Percentiles rank a stretch among this genome's conserved stretches.
Evolutionary conservation across 2,888 invertebrate species (phyloP).

Genomic region (Diogma glabrata): DNA sequence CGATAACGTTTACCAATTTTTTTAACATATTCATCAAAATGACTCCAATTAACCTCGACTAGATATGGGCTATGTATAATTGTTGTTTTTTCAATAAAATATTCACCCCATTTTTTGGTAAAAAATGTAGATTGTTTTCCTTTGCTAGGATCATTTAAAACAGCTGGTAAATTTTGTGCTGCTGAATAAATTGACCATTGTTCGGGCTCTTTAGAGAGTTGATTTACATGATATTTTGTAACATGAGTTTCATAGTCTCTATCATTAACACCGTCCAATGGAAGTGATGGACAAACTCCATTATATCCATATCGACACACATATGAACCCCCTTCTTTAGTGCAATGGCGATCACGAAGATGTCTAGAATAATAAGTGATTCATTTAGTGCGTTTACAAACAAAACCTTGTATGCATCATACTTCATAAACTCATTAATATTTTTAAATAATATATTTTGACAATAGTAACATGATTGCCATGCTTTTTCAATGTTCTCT

Average conservation of each 20-base stretch:
- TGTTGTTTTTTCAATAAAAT: slow-evolving; percentile 73
- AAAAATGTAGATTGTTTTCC: slow-evolving; percentile 89
- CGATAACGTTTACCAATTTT: slow-evolving; percentile 58
- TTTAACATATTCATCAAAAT: slow-evolving; percentile 79
- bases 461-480: slow-evolving; percentile 53
- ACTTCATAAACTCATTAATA: slow-evolving; percentile 50
- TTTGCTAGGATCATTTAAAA: slow-evolving; percentile 86
- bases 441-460: slow-evolving; percentile 45
- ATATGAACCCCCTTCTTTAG: slow-evolving; percentile 73
- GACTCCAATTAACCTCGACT: slow-evolving; percentile 68
- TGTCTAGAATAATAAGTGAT: slow-evolving; percentile 58
- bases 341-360: slow-evolving; percentile 66
- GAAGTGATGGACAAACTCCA: slow-evolving; percentile 72
- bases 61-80: slow-evolving; percentile 69
- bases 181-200: slow-evolving; percentile 60
- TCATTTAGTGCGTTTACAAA: slow-evolving; percentile 2
- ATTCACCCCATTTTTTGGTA: slow-evolving; percentile 95
- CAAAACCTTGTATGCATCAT: slow-evolving; percentile 19
- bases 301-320: slow-evolving; percentile 82
- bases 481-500: slow-evolving; percentile 26
- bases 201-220: slow-evolving; percentile 36
- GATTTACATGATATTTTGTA: slow-evolving; percentile 48
- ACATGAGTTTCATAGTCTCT: slow-evolving; percentile 82
- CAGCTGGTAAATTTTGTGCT: slow-evolving; percentile 88
- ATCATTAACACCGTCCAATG: slow-evolving; percentile 81